These are phyloP conservation scores for Gonioctena quinquepunctata DNA, from an alignment of 1,140 invertebrate species.

Conservation along the genomic window DNA sequence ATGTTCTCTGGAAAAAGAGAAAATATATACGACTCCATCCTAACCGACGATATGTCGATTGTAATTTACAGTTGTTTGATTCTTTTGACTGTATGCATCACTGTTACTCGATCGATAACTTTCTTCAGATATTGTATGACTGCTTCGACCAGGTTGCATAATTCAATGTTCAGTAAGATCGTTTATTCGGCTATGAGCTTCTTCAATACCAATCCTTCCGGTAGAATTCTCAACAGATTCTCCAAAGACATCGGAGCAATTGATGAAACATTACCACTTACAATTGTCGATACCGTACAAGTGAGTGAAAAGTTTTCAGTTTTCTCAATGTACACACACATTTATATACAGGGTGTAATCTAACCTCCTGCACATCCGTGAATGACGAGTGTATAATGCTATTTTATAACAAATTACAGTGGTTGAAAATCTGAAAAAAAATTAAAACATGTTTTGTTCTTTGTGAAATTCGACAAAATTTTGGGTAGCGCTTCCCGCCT, in stretches of 20 bases:
- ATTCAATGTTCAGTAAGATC: constrained; percentile 81
- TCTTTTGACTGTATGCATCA: constrained; percentile 68
- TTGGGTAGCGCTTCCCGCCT: no score
- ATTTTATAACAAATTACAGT: no score
- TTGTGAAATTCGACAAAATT: no score
- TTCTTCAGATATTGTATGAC: constrained; percentile 78
- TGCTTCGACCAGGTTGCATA: constrained; percentile 67
- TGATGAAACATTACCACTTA: constrained; percentile 74
- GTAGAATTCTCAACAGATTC: constrained; percentile 72
- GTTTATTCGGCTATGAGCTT: constrained; percentile 83
- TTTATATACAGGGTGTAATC: background rate
- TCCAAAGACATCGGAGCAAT: constrained; percentile 78
- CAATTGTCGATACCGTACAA: constrained; percentile 75
- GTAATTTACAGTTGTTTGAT: constrained; percentile 85
- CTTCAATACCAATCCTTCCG: constrained; percentile 82
- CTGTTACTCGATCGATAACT: constrained; percentile 66
- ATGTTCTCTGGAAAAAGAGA: constrained; percentile 51
- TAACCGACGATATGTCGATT: constrained; percentile 72
- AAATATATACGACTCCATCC: constrained; percentile 75
- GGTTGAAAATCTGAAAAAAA: no score
- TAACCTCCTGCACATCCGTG: no score
- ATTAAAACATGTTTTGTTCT: no score
- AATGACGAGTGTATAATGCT: no score
- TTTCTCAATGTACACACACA: background rate
- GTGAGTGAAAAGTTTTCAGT: constrained; percentile 57